These are phyloP conservation scores for Cydia amplana DNA, from an alignment of 1,140 invertebrate species.

Conservation along the genomic window DNA sequence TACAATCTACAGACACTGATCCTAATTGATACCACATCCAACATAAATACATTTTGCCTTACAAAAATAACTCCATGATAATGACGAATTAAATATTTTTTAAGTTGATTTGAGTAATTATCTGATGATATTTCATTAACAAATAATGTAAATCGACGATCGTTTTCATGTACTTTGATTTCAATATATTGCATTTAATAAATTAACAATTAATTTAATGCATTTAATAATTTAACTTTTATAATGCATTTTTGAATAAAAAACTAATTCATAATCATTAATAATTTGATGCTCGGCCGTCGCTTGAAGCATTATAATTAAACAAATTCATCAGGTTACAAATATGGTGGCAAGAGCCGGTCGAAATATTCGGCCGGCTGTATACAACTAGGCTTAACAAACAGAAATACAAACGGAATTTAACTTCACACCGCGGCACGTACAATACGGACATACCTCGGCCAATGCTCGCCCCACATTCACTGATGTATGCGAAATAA, in stretches of 20 bases:
- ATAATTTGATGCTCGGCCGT: neutral
- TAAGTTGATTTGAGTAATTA: slow-evolving; percentile 7
- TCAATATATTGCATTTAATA: no score
- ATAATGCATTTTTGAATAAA: no score
- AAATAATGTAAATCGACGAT: neutral
- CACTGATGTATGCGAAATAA: neutral
- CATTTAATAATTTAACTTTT: no score
- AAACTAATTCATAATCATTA: neutral
- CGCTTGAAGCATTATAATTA: neutral
- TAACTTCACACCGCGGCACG: neutral
- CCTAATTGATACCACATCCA: slow-evolving; percentile 17
- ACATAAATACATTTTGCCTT: slow-evolving; percentile 18
- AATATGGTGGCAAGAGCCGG: slow-evolving; percentile 4
- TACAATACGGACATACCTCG: neutral
- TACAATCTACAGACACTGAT: slow-evolving; percentile 26
- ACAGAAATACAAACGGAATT: neutral
- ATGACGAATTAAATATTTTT: slow-evolving; percentile 18
- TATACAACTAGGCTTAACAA: neutral
- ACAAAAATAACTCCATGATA: slow-evolving; percentile 9
- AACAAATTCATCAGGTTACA: neutral
- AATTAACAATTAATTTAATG: no score
- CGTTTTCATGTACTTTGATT: neutral
- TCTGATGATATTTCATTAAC: neutral
- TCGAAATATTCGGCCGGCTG: neutral
- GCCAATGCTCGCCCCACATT: neutral